A percentile compares a stretch with the other conserved stretches of the same genome.
Conservation (phyloP, 2,113 vertebrate species). For the Phaethon lepturus region DNA sequence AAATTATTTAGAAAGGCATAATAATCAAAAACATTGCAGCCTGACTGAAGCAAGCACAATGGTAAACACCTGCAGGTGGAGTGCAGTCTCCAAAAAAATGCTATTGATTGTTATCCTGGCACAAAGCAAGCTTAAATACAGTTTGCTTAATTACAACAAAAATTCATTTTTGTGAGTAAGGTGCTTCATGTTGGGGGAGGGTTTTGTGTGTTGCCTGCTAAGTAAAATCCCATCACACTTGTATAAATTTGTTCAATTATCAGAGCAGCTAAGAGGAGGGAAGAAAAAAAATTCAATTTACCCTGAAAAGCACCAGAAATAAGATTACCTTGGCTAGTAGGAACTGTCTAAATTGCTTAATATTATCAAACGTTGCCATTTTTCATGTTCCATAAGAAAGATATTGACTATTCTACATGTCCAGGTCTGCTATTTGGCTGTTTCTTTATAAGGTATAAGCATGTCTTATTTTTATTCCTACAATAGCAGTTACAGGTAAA, state of each 20-base stretch:
- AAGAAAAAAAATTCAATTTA: constrained; percentile 75
- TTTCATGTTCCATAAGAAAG: constrained; percentile 55
- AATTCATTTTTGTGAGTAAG: constrained; percentile 75
- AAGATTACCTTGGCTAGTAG: constrained; percentile 73
- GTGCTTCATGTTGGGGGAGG: constrained; percentile 63
- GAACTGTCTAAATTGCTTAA: constrained; percentile 72
- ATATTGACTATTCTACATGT: constrained; percentile 29
- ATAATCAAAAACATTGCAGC: constrained; percentile 20
- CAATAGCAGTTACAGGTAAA: constrained; percentile 22
- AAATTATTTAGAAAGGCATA: constrained; percentile 43
- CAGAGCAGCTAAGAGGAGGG: constrained; percentile 63
- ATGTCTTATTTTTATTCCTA: constrained; percentile 32
- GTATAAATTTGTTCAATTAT: constrained; percentile 80
- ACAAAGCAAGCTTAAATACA: constrained; percentile 69
- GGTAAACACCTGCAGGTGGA: constrained; percentile 74
- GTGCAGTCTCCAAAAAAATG: constrained; percentile 71
- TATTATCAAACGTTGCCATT: constrained; percentile 65
- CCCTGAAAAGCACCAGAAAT: constrained; percentile 77
- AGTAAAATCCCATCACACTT: constrained; percentile 77
- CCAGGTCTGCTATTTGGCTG: constrained; percentile 32
- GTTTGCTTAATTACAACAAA: constrained; percentile 79
- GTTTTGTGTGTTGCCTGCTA: constrained; percentile 72
- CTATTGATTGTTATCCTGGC: constrained; percentile 72
- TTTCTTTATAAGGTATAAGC: constrained; percentile 4
- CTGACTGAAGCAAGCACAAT: constrained; percentile 70